Percentiles rank a stretch among this genome's conserved stretches.
These are phyloP conservation scores for Percina caprodes DNA, from an alignment of 2,113 vertebrate genomes.

Conservation along the genomic window DNA sequence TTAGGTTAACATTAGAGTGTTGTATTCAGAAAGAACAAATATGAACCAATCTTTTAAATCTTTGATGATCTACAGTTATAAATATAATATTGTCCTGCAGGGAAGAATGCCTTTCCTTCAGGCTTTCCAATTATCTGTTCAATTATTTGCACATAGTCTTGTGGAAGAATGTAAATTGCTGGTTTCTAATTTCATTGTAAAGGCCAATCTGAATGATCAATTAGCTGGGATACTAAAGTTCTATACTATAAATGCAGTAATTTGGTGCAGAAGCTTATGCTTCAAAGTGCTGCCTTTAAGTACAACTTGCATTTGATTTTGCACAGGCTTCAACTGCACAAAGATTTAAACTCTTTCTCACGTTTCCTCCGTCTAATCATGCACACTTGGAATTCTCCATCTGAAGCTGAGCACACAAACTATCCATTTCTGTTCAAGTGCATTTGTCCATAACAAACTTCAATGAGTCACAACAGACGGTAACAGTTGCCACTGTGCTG, in stretches of 20 bases:
- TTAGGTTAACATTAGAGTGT: too few species aligned
- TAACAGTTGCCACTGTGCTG: slow-evolving; percentile 69
- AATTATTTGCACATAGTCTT: not conserved
- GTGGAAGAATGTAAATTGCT: not conserved
- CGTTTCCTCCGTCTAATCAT: slow-evolving; percentile 7
- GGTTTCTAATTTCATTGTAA: not conserved
- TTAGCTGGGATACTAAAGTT: not conserved
- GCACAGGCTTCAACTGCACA: not conserved
- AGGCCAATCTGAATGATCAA: not conserved
- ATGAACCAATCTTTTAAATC: not conserved
- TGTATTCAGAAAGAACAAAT: not conserved
- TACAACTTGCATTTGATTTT: not conserved
- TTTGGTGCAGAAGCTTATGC: not conserved
- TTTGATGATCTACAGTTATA: not conserved
- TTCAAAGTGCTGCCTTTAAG: not conserved
- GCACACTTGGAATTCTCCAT: slow-evolving; percentile 25
- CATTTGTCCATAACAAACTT: slow-evolving; percentile 68
- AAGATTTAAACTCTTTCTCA: not conserved
- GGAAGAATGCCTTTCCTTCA: not conserved
- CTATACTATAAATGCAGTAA: not conserved
- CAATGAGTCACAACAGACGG: slow-evolving; percentile 75
- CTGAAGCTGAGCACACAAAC: slow-evolving; percentile 35
- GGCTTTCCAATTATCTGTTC: not conserved
- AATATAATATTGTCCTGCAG: not conserved
- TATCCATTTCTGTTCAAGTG: slow-evolving; percentile 49